Percentiles rank a stretch among this genome's conserved stretches.
These are phyloP conservation scores for Amphimallon solstitiale DNA, from an alignment of 2,888 invertebrate genomes.

Conservation along the genomic window DNA sequence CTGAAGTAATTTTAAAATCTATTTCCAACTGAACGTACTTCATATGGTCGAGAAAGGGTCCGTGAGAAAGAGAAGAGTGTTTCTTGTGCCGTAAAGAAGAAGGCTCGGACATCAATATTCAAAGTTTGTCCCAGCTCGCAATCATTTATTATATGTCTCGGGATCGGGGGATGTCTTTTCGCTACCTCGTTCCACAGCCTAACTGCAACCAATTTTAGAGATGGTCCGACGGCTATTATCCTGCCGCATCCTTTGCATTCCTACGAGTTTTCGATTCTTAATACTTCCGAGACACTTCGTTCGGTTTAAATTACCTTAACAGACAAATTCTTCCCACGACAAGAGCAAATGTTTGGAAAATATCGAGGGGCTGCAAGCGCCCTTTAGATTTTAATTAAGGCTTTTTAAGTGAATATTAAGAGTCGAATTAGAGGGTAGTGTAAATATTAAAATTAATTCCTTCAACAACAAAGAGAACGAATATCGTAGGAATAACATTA, in stretches of 20 bases:
- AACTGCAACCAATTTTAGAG: conserved; percentile 55
- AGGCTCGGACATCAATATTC: conserved; percentile 61
- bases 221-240: conserved; percentile 53
- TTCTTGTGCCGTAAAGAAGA: conserved; percentile 43
- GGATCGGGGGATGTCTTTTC: conserved; percentile 25
- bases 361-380: neutral
- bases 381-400: conserved; percentile 29
- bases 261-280: conserved; percentile 37
- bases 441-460: conserved; percentile 27
- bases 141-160: conserved; percentile 62
- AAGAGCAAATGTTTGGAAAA: conserved; percentile 30
- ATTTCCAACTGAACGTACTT: conserved; percentile 55
- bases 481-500: too few relatives aligned
- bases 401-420: conserved; percentile 25
- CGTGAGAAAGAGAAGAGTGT: conserved; percentile 53
- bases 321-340: conserved; percentile 20
- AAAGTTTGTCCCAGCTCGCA: conserved; percentile 58
- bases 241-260: conserved; percentile 53
- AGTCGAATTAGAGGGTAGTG: conserved; percentile 18
- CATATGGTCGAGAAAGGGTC: conserved; percentile 48
- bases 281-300: conserved; percentile 20
- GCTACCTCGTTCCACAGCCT: conserved; percentile 48
- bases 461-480: neutral
- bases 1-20: conserved; percentile 57
- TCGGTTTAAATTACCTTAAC: conserved; percentile 22